Evolutionary conservation across 2,113 vertebrate species (phyloP).

Genomic region (Rhadina sibilatrix): DNA sequence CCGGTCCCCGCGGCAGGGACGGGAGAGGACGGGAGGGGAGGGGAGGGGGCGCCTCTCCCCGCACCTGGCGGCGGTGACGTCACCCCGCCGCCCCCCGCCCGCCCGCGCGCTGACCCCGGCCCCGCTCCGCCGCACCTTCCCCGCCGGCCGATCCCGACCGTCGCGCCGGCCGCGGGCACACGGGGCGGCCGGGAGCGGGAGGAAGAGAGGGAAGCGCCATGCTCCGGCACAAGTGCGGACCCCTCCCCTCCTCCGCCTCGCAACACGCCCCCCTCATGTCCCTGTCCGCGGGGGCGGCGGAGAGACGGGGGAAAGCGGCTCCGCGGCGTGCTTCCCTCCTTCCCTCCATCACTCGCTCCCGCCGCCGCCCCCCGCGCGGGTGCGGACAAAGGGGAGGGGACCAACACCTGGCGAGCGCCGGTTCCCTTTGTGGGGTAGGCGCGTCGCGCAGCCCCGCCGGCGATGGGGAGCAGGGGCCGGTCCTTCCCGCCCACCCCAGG

Average conservation of each 20-base stretch:
- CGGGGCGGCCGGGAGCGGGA: not conserved
- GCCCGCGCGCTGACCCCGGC: not conserved
- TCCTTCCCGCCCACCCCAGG: not conserved
- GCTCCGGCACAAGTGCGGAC: not conserved
- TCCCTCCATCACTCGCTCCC: not conserved
- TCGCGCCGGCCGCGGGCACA: not conserved
- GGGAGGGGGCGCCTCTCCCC: not conserved
- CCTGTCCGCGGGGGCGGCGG: not conserved
- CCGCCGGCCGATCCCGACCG: not conserved
- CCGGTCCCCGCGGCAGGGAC: not conserved
- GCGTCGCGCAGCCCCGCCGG: not conserved
- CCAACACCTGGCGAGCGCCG: not conserved
- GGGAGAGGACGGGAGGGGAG: not conserved
- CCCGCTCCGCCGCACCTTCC: not conserved
- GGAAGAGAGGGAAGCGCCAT: not conserved
- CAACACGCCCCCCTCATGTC: not conserved
- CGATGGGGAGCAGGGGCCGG: not conserved
- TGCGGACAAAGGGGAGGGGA: conserved; percentile 10
- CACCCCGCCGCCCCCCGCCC: not conserved
- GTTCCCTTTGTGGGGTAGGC: not conserved
- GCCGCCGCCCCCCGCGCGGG: not conserved
- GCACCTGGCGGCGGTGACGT: conserved; percentile 13
- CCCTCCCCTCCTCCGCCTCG: not conserved
- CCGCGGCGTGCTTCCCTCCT: not conserved
- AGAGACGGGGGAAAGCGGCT: not conserved